Evolutionary conservation across 2,797 vertebrate species (phyloP).

Genomic region (Pipistrellus pipistrellus): DNA sequence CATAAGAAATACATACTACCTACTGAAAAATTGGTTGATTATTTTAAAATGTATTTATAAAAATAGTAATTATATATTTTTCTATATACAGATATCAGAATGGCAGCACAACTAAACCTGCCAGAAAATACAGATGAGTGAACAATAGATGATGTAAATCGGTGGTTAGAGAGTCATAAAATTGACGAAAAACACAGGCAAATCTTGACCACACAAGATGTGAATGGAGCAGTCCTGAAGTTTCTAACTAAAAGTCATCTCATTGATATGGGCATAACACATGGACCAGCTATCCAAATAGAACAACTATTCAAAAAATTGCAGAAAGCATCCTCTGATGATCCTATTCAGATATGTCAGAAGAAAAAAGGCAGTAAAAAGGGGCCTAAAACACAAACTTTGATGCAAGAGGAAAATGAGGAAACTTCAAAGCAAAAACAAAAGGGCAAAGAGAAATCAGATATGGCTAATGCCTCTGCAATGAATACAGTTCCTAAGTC

Average conservation of each 20-base stretch:
- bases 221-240: conserved; percentile 81
- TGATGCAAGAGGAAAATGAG: conserved; percentile 62
- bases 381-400: neutral
- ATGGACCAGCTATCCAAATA: conserved; percentile 82
- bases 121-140: conserved; percentile 77
- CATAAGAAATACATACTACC: neutral
- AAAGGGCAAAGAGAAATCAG: conserved; percentile 20
- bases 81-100: conserved; percentile 67
- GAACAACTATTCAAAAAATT: conserved; percentile 70
- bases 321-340: neutral
- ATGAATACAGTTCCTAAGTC: neutral
- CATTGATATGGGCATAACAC: conserved; percentile 81
- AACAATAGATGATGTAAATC: conserved; percentile 86
- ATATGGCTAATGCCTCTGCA: neutral
- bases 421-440: conserved; percentile 54
- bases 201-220: conserved; percentile 80
- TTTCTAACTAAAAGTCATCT: conserved; percentile 77
- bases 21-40: neutral
- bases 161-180: conserved; percentile 81
- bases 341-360: conserved; percentile 4
- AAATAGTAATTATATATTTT: conserved; percentile 40
- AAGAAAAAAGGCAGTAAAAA: conserved; percentile 2
- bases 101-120: conserved; percentile 66
- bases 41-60: conserved; percentile 28
- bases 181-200: conserved; percentile 80